Base-by-base conservation (phyloP, 2,888 invertebrate genomes). In the Synergus japonicus region DNA sequence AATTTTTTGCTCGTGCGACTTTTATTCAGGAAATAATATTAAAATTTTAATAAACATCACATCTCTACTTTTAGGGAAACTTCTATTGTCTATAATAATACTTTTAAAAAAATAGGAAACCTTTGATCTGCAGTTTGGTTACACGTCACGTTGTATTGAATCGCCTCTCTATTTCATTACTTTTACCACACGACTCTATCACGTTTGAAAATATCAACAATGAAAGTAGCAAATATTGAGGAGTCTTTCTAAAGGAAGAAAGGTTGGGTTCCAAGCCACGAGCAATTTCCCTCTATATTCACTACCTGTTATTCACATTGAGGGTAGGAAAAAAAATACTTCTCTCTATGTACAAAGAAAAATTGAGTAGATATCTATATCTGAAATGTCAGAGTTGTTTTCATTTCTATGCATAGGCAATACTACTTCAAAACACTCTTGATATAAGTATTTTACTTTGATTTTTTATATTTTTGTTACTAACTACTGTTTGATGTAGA, bases 181-280 rank as follows among this genome's bases (percentile, higher is more conserved):
- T 67, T 46, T 37, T 67, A 9, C 22, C 44, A 46, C 44, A 67
- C 44, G 5, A 46, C 43, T 67, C 9, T 46, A 67, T 67, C 67
- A 67, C 67, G 44, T 54, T 73, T 54, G 73, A 54, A 73, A 73
- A 73, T 54, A 73, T 49, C 49, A 37, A 54, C 54, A 73, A 73
- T 69, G 54, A 73, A 54, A 37, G 54, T 37, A 73, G 54, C 49
- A 73, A 73, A 73, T 54, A 73, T 54, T 73, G 73, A 54, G 4
- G 29, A 69, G 15, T 69, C 69, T 69, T 49, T 49, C 22, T 29
- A 49, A 69, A 69, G 46, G 7, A 15, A 18, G 49, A 22, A 29
- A 4, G 15, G 29, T 49, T 49, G 22, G 69, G 46, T 69, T 49
- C 9, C 29, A 37, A 49, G 69, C 69, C 69, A 69, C 49, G 46